Evolutionary conservation across 2,113 vertebrate genomes (phyloP), one percentile per base, ranked within the genome.

Genomic region (Anoplopoma fimbria): DNA sequence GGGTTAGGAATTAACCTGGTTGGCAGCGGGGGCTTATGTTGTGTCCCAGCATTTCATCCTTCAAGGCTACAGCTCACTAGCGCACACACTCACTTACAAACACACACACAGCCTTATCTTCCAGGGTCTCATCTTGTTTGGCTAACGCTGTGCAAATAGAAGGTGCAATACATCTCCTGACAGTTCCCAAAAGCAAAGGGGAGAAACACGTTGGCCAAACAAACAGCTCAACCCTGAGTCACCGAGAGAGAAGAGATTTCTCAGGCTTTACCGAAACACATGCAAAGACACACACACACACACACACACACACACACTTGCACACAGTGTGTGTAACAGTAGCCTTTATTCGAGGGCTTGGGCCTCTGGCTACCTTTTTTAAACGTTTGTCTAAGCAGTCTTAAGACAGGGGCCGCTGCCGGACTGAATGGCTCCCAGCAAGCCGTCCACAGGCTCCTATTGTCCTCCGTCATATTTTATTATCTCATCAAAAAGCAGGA

Each of bases 401-500:
- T 93, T 93, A 92, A 91, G 90, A 93, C 84, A 64, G 87, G 83
- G 88, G 75, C 84, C 61, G 70, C 77, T 53, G 87, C 77, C 57
- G 79, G 82, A 88, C 71, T 86, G 92, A 93, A 93, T 88, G 72
- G 90, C 89, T 92, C 90, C 86, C 93, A 90, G 93, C 91, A 79
- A 90, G 92, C 90, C 38, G 65, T 89, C 92, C 90, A 92, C 89
- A 90, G 90, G 84, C 93, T 89, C 83, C 93, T 82, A 91, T 93
- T 94, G 93, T 94, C 91, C 93, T 83, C 92, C 29, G 78, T 93
- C 93, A 94, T 94, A 94, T 94, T 94, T 94, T 93, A 94, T 94
- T 92, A 94, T 93, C 92, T 94, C 94, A 94, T 94, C 93, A 93
- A 93, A 94, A 92, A 92, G 90, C 91, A 95, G 93, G 94, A 95